Conservation (phyloP, 1,140 invertebrate genomes). For the Oedothorax gibbosus region DNA sequence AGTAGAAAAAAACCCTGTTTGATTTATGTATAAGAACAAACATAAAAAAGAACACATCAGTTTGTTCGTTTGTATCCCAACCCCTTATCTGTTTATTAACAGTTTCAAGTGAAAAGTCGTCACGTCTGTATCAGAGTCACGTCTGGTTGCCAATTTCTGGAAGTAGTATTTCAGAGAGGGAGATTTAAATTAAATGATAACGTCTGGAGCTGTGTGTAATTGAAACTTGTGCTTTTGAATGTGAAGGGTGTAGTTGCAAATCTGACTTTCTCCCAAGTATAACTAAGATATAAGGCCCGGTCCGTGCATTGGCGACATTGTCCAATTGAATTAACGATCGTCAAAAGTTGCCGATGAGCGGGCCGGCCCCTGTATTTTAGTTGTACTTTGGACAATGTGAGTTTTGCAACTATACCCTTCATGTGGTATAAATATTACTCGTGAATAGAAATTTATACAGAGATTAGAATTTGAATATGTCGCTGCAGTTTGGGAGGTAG, state of each 20-base stretch:
- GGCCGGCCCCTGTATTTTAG: no score
- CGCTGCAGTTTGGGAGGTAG: no score
- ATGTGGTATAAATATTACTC: no score
- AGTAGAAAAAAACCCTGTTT: not conserved
- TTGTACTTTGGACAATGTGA: no score
- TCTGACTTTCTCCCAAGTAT: no score
- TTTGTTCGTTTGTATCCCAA: slow-evolving; percentile 4
- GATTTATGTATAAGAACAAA: not conserved
- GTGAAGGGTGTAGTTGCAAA: not conserved
- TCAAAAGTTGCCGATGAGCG: no score
- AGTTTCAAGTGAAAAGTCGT: not conserved
- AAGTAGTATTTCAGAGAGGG: slow-evolving; percentile 1
- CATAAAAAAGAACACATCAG: not conserved
- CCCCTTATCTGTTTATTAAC: slow-evolving; percentile 36
- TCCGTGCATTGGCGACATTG: no score
- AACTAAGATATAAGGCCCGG: no score
- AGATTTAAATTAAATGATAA: slow-evolving; percentile 52
- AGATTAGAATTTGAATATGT: no score
- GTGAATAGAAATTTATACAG: no score
- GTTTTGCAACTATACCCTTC: no score
- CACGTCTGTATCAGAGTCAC: slow-evolving; percentile 38
- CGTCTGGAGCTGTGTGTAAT: slow-evolving; percentile 27
- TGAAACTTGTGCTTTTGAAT: not conserved
- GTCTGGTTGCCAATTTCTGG: slow-evolving; percentile 6
- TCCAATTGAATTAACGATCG: no score